Conservation (phyloP, 1,140 invertebrate species). For the Campoletis sonorensis region DNA sequence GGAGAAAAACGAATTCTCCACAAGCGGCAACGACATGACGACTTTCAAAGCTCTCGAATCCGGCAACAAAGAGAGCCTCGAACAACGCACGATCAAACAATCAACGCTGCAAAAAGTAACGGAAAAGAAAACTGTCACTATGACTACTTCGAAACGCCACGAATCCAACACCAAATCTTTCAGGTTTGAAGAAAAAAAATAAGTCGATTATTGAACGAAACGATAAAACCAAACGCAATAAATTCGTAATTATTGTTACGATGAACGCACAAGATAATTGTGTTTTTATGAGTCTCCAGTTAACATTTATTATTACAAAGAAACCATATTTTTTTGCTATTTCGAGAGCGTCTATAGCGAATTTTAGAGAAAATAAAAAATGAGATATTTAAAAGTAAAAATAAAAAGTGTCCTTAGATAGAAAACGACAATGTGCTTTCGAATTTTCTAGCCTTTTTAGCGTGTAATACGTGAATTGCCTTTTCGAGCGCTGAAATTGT, state of each 20-base stretch:
- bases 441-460: constrained; percentile 57
- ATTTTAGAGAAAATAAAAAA: not conserved
- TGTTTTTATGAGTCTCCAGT: not conserved
- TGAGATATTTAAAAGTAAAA: constrained; percentile 52
- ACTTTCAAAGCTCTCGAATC: constrained; percentile 67
- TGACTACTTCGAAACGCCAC: constrained; percentile 73
- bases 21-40: constrained; percentile 64
- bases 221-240: not conserved
- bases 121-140: constrained; percentile 77
- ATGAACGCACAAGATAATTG: not conserved
- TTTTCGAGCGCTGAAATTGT: constrained; percentile 51
- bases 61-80: constrained; percentile 71
- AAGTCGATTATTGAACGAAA: not conserved
- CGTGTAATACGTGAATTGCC: constrained; percentile 57
- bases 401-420: constrained; percentile 73
- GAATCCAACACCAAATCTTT: constrained; percentile 76
- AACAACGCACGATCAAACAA: constrained; percentile 76
- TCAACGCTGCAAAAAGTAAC: constrained; percentile 76
- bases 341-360: not conserved
- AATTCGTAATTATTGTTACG: not conserved
- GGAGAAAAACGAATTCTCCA: constrained; percentile 70
- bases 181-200: constrained; percentile 72
- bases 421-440: constrained; percentile 66
- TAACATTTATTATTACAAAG: too few relatives aligned
- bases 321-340: too few relatives aligned